Evolutionary conservation across 2,797 vertebrate genomes (phyloP).

Genomic region (Enteromius unitaeniatus): DNA sequence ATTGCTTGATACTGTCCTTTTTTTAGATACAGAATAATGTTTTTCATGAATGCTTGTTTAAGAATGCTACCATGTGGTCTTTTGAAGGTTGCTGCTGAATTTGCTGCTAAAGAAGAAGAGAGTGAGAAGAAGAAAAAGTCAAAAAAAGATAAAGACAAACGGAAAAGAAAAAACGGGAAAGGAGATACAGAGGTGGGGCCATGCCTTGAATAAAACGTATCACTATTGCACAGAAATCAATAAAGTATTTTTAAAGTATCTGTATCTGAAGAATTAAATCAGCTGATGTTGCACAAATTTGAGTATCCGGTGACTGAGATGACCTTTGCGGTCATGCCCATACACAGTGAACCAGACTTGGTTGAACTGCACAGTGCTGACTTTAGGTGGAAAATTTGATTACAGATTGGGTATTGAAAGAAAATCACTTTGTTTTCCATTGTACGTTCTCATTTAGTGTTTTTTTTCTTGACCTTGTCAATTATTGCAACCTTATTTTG

Average conservation of each 20-base stretch:
- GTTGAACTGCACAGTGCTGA: background rate
- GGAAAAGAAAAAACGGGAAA: conserved; percentile 61
- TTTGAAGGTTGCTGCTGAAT: conserved; percentile 77
- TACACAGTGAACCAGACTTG: conserved; percentile 21
- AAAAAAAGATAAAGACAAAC: conserved; percentile 64
- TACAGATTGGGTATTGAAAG: background rate
- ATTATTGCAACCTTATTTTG: background rate
- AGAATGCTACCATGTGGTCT: background rate
- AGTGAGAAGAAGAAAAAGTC: conserved; percentile 65
- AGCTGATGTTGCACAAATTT: conserved; percentile 13
- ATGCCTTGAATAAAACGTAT: conserved; percentile 3
- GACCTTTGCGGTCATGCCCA: conserved; percentile 43
- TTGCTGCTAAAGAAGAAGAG: conserved; percentile 72
- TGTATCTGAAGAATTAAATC: conserved; percentile 32
- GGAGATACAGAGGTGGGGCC: conserved; percentile 59
- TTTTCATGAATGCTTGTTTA: background rate
- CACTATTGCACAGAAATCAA: conserved; percentile 43
- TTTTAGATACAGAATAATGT: background rate
- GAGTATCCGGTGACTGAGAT: background rate
- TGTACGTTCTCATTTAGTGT: background rate
- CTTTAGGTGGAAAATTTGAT: background rate
- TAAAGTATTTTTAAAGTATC: conserved; percentile 30
- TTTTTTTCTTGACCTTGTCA: background rate
- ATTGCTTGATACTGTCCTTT: background rate
- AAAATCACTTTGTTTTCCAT: background rate